A percentile compares a stretch with the other conserved stretches of the same genome.
Conservation (phyloP, 1,140 invertebrate genomes). For the Notospermus geniculatus region DNA sequence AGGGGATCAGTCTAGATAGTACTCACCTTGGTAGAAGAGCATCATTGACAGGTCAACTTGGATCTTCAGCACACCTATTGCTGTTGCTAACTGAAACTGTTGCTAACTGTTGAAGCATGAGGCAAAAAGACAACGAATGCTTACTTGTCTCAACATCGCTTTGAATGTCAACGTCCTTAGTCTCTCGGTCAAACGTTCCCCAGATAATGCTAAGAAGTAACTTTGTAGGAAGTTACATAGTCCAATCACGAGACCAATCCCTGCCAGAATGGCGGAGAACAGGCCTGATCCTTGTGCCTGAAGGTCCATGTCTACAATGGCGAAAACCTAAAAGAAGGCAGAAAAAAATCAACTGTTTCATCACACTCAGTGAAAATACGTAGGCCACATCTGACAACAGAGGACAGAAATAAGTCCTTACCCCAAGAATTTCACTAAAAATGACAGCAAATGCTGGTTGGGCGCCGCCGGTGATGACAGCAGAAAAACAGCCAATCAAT, state of each 20-base stretch:
- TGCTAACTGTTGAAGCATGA: constrained; percentile 50
- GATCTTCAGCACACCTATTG: constrained; percentile 7
- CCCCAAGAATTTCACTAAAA: constrained; percentile 73
- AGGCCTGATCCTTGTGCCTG: constrained; percentile 64
- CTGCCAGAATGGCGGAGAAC: constrained; percentile 68
- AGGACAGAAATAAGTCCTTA: constrained; percentile 53
- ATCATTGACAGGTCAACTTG: no score
- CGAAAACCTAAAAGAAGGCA: constrained; percentile 43
- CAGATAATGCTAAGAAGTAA: constrained; percentile 35
- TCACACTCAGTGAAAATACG: no score
- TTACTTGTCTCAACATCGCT: constrained; percentile 52
- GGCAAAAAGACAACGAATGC: constrained; percentile 45
- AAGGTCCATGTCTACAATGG: constrained; percentile 57
- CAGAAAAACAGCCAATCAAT: constrained; percentile 68
- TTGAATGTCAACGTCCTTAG: constrained; percentile 54
- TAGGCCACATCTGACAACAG: no score
- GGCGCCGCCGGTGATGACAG: constrained; percentile 69
- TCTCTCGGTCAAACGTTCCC: constrained; percentile 56
- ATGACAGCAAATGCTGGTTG: constrained; percentile 79
- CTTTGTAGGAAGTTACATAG: constrained; percentile 63
- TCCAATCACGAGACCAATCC: constrained; percentile 65
- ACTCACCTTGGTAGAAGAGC: no score
- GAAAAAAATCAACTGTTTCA: constrained; percentile 21
- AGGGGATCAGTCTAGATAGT: no score
- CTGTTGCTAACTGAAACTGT: background rate